Base-by-base conservation (phyloP, 2,888 invertebrate species). In the Gasteruption jaculator region DNA sequence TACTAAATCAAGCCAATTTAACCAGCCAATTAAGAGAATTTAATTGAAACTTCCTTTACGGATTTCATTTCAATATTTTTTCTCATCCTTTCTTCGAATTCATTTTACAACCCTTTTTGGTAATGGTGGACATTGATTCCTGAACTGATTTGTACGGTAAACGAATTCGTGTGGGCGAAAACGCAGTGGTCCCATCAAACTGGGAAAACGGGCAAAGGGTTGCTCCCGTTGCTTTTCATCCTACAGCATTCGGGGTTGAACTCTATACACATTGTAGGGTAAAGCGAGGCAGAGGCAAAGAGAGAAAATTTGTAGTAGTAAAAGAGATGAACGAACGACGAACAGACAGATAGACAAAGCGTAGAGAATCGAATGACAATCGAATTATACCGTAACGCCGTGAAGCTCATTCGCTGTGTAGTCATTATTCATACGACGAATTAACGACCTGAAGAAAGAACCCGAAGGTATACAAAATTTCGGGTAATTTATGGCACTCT, bases 321-420 rank as follows among this genome's bases (percentile, higher is more conserved):
- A 19, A 25, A 31, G 27, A 41, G 14, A 19, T 30, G 37, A 35
- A 38, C 31, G 42, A 20, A 21, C 29, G 38, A 27, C 25, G 42
- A 34, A 39, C 34, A 30, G 20, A 40, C 35, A 43, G 39, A 43
- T 39, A 22, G 33, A 35, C 14, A 35, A n/a, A 10, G 39, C 31
- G 45, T 61, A 54, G 56, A 57, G 58, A 66, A 68, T 65, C 61
- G 58, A 65, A 61, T 59, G 63, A 65, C 63, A 63, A 61, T 60
- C 58, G 61, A 62, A 64, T 67, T 60, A 64, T 52, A 57, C 54
- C 60, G 57, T 62, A 57, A 60, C 57, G 45, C 53, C 52, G 53
- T 51, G 43, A 41, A 49, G 36, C 39, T 34, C 39, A 48, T 43
- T 50, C 41, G 47, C 43, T 18, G 12, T 25, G 34, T 33, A 14